Evolutionary conservation across 2,797 vertebrate species (phyloP).

Genomic region (Catharus ustulatus): DNA sequence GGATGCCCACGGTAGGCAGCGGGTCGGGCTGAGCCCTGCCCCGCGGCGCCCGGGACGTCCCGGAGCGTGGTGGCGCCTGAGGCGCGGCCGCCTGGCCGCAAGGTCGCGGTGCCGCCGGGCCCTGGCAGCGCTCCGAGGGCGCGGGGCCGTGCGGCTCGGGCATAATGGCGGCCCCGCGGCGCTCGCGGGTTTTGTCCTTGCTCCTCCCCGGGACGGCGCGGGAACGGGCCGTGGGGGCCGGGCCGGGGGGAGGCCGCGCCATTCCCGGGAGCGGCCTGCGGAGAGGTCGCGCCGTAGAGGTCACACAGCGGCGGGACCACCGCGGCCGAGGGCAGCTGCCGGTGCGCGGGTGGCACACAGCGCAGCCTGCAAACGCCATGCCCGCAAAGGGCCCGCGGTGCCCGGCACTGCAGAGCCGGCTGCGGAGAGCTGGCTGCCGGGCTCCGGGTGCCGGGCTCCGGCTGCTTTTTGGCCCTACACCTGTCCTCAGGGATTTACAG

Average conservation of each 20-base stretch:
- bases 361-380: neutral
- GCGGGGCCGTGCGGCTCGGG: neutral
- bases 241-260: neutral
- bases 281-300: constrained; percentile 5
- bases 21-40: neutral
- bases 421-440: neutral
- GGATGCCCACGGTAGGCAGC: neutral
- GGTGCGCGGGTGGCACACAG: neutral
- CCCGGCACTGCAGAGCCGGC: neutral
- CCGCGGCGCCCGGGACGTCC: no score
- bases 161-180: neutral
- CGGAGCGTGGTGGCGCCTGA: neutral
- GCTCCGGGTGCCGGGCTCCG: no score
- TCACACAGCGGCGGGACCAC: neutral
- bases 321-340: neutral
- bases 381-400: neutral
- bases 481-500: neutral
- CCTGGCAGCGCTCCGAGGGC: neutral
- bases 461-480: neutral
- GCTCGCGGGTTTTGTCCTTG: neutral
- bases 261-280: neutral
- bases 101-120: neutral
- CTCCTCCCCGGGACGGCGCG: neutral
- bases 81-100: neutral
- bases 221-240: neutral